These are phyloP conservation scores for Podarcis muralis DNA, from an alignment of 2,113 vertebrate genomes.

Conservation along the genomic window DNA sequence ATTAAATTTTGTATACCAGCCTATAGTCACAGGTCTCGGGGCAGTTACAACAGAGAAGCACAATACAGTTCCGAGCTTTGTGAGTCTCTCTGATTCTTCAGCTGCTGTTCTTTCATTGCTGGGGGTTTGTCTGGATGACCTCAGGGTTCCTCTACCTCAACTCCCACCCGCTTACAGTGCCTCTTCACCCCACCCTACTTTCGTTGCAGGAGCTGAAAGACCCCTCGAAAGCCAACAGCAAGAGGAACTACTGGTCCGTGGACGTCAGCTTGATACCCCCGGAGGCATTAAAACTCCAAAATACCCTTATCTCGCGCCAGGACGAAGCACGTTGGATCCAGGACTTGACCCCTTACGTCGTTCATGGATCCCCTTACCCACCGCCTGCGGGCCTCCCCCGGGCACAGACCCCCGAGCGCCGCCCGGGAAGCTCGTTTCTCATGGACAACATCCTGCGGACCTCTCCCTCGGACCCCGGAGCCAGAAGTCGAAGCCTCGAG, in stretches of 20 bases:
- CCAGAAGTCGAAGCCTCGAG: no score
- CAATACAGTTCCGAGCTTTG: no score
- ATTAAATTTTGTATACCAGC: no score
- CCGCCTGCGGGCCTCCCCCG: not conserved
- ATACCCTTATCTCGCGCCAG: conserved; percentile 83
- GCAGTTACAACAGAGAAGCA: no score
- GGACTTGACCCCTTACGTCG: conserved; percentile 86
- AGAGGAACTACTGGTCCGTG: conserved; percentile 90
- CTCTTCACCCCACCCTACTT: no score
- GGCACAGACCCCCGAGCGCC: not conserved
- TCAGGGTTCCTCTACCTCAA: no score
- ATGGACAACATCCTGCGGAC: not conserved
- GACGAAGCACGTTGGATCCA: conserved; percentile 82
- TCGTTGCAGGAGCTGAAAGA: conserved; percentile 84
- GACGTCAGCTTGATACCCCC: conserved; percentile 84
- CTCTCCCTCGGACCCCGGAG: no score
- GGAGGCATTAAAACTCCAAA: conserved; percentile 88
- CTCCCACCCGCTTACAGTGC: no score
- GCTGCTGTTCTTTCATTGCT: no score
- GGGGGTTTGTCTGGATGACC: no score
- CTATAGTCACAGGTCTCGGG: no score
- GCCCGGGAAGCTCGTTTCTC: not conserved
- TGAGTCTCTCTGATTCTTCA: no score
- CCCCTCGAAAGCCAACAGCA: conserved; percentile 84
- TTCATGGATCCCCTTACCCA: conserved; percentile 68